Evolutionary conservation across 2,888 invertebrate species (phyloP), one percentile per base, ranked within the genome.

Genomic region (Limnephilus rhombicus): DNA sequence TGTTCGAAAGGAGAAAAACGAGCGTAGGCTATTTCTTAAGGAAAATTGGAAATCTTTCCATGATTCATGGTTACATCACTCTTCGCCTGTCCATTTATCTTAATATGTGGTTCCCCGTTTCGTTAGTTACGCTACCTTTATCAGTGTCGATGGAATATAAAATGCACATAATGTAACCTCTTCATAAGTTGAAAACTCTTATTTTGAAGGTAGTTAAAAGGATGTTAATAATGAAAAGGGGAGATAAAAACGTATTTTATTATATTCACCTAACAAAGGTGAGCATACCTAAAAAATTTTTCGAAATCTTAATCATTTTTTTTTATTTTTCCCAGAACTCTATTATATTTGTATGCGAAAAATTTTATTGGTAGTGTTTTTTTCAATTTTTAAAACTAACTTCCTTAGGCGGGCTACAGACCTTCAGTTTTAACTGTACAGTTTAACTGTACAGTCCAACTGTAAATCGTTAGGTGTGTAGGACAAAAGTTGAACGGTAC

Each of bases 41-140:
- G 68, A 68, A 88, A 68, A 88, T 88, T 88, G 37, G 34, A 88
- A 88, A 88, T 88, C 88, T 34, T n/a, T 31, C 68, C 88, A 68
- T 68, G 88, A 68, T 88, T 88, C 68, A 68, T 31, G 9, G 24
- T 37, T 34, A 88, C 68, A 88, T 88, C 88, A 88, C 68, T 45
- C 53, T 68, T 88, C 80, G 29, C 29, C 37, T 53, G 80, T 68
- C 53, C 88, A 88, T 88, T 88, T 68, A 68, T 88, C 88, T 88
- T 37, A 49, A 68, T 53, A 29, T 37, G 68, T n/a, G 53, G 88
- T 88, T 88, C 29, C 18, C 11, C 7, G 68, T 34, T 18, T 34
- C 88, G 68, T 88, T 88, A 45, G n/a, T 5, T 86, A 15, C 7
- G n/a, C n/a, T 34, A 34, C 82, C 31, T 82, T 15, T 82, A 5